phyloP scores from a whole-genome alignment of 30 jellyfish, hydroid and myxozoan genomes.

The Morbakka virulenta region DNA sequence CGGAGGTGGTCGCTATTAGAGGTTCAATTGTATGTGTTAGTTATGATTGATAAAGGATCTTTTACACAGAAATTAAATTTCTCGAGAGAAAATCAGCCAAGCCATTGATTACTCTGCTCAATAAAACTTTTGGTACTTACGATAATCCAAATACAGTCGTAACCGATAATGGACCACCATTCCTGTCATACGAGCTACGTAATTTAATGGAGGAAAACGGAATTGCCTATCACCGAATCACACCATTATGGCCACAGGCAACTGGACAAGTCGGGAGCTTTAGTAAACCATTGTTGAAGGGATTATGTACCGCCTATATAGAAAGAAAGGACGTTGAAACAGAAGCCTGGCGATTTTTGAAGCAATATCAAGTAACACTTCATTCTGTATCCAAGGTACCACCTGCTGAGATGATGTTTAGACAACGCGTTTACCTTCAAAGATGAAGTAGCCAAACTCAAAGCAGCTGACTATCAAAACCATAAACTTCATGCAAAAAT shows the following conservation, averaged over 20 bases:
- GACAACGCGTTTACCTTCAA: too few relatives aligned
- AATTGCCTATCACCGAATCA: not conserved
- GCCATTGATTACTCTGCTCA: not conserved
- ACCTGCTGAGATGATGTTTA: too few relatives aligned
- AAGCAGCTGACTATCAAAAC: too few relatives aligned
- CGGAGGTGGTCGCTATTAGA: too few relatives aligned
- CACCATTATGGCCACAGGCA: not conserved
- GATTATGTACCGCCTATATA: not conserved
- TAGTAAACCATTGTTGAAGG: not conserved
- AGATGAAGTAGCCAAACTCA: too few relatives aligned
- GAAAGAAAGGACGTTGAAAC: constrained; percentile 2
- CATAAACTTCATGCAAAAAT: constrained; percentile 14
- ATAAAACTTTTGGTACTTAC: not conserved
- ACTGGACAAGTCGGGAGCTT: not conserved
- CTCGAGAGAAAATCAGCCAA: not conserved
- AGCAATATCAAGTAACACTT: too few relatives aligned
- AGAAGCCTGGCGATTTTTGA: constrained; percentile 1
- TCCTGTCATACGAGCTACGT: not conserved
- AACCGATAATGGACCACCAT: not conserved
- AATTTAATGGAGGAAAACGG: not conserved
- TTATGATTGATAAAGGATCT: not conserved
- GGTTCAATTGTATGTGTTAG: not conserved
- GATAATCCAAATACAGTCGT: not conserved
- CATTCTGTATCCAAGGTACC: too few relatives aligned
- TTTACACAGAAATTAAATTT: constrained; percentile 4